Base-by-base conservation (phyloP, 2,113 vertebrate genomes). In the Ammospiza caudacuta region DNA sequence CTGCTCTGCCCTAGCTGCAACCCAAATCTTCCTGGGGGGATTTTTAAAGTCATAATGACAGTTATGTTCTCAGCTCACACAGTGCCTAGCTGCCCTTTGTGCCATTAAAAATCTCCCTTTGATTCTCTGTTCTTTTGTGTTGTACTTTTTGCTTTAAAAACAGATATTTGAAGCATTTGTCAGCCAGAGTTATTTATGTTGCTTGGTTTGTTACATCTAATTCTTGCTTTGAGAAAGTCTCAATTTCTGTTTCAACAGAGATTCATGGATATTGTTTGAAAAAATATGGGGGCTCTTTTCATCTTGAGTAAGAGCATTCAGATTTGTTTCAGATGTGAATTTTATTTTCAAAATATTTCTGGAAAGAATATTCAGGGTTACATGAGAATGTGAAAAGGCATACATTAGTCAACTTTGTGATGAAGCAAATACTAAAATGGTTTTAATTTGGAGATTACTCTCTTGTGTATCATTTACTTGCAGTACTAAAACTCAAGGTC, bases 81-180 rank as follows among this genome's bases (percentile, higher is more conserved):
- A 47, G 96, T 94, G 91, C 91, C 94, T 95, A 95, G 90, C 89
- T 96, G 85, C 94, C 92, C 64, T 96, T 94, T 94, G 91, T 94
- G 95, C 91, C 94, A 87, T 95, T 96, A 95, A 95, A 96, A 97
- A 95, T 96, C 92, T 93, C 90, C 79, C 93, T 87, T 93, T 58
- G 67, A 81, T 88, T 85, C 87, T 44, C 22, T 87, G 37, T 68
- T 95, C 44, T 70, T 87, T 59, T 70, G 9, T 91, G 78, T n/a
- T 55, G 66, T 15, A 15, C 33, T 55, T 78, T 87, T 92, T 92
- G 15, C 63, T 94, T 87, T 75, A 25, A 70, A 80, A 59, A 13
- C 35, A 39, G 29, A 3, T 86, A 62, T 75, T 91, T 62, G 68
- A 93, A 70, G 25, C 87, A 33, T 69, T 94, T 66, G n/a, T 92